Conservation (phyloP, 1,140 invertebrate species). For the Drosophila seguyi region DNA sequence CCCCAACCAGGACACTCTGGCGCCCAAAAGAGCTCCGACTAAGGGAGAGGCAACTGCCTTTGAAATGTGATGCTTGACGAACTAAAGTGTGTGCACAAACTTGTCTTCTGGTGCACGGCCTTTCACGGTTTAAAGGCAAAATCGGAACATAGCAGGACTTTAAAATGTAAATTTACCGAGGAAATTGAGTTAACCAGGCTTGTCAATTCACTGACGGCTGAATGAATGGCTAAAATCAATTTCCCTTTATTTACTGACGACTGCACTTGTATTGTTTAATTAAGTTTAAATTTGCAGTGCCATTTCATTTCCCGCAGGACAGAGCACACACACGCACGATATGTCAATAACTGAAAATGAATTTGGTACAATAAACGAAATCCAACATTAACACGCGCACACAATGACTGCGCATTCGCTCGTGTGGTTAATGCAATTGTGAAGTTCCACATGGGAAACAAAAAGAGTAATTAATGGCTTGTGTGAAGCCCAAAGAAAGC, state of each 20-base stretch:
- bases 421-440: constrained; percentile 29
- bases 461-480: constrained; percentile 31
- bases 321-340: neutral
- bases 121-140: neutral
- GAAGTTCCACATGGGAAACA: constrained; percentile 5
- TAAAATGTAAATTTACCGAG: neutral
- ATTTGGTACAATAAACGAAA: constrained; percentile 11
- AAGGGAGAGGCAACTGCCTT: neutral
- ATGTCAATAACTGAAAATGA: neutral
- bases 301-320: neutral
- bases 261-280: constrained; percentile 1
- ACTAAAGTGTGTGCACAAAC: neutral
- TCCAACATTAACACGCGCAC: neutral
- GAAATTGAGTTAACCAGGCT: neutral
- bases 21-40: neutral
- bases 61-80: neutral
- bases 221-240: neutral
- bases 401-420: constrained; percentile 17
- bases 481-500: constrained; percentile 3
- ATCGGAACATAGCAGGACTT: neutral
- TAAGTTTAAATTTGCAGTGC: neutral
- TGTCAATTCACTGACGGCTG: neutral
- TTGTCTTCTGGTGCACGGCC: neutral
- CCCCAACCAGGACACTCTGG: constrained; percentile 5
- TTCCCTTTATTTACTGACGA: neutral